Base-by-base conservation (phyloP, 2,888 invertebrate genomes). In the Thyatira batis region DNA sequence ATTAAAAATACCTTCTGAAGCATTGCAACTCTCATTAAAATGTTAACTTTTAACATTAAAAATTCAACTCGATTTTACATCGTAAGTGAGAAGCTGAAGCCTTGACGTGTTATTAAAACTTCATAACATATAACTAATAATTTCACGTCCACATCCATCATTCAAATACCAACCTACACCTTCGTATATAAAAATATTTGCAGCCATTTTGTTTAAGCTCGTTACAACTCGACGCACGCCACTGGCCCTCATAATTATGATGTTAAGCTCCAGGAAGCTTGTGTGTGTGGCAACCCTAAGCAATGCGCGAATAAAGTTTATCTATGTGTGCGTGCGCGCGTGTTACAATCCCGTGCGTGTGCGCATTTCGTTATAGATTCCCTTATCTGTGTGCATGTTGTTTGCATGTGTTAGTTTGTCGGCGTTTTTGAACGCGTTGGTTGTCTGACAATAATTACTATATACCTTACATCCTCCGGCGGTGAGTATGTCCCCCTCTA, bases 171-270 rank as follows among this genome's bases (percentile, higher is more conserved):
- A 80, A 76, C 79, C 74, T 78, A 81, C 82, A 82, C 80, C 80
- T 78, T 65, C 55, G 65, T 71, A 87, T 82, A 39, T 39, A 39
- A 17, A 74, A 85, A 87, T 86, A 85, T 86, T 84, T 83, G 82
- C 84, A 77, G 89, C 91, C 91, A 91, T 92, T 91, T 92, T 91
- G 89, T 89, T 87, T 84, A 85, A 82, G 86, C 89, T 87, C 85
- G 90, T 92, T 89, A 90, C 89, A 89, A 82, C 84, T 84, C 86
- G 86, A 85, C 89, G 88, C 90, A 87, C 89, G 91, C 90, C 89
- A 87, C 80, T 85, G 89, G 85, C 83, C 82, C 82, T 82, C 81
- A 82, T 92, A 90, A 92, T 92, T 91, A 91, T 87, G 84, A 87
- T 85, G 89, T 84, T 80, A 77, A 65, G 66, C 63, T 57, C 50